Evolutionary conservation across 2,797 vertebrate species (phyloP).

Genomic region (Dendrocincla fuliginosa): DNA sequence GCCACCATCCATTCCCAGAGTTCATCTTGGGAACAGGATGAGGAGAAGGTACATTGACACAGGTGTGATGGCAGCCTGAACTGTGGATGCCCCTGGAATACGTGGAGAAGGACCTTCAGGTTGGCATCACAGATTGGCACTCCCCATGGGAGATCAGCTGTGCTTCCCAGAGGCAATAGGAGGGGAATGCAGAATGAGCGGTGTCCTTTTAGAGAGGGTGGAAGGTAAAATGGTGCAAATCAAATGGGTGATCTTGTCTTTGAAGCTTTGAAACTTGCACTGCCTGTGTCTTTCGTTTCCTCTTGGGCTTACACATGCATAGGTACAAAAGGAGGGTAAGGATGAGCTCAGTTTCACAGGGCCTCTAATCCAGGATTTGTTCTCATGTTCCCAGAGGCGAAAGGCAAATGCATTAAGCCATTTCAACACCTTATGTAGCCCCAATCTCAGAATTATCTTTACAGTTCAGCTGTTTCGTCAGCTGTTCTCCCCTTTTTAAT

Average conservation of each 20-base stretch:
- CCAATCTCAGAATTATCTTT: constrained; percentile 55
- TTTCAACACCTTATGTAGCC: constrained; percentile 18
- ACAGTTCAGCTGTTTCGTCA: constrained; percentile 38
- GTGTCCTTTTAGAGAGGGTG: background rate
- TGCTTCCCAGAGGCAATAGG: background rate
- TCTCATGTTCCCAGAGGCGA: constrained; percentile 45
- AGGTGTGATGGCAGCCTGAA: background rate
- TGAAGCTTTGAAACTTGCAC: background rate
- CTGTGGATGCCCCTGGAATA: background rate
- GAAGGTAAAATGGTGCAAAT: background rate
- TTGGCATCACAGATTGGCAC: background rate
- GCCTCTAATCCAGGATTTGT: constrained; percentile 49
- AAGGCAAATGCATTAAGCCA: constrained; percentile 23
- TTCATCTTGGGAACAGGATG: background rate
- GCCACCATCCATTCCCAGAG: fast-evolving
- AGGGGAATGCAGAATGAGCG: background rate
- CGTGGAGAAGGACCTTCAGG: background rate
- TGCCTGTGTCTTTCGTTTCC: background rate
- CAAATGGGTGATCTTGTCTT: background rate
- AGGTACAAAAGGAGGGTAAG: background rate
- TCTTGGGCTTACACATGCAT: background rate
- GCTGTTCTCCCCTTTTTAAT: constrained; percentile 34
- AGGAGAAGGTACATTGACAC: background rate
- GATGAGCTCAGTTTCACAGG: background rate
- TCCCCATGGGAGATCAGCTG: background rate